Evolutionary conservation across 2,113 vertebrate species (phyloP).

Genomic region (Pardalotus punctatus): DNA sequence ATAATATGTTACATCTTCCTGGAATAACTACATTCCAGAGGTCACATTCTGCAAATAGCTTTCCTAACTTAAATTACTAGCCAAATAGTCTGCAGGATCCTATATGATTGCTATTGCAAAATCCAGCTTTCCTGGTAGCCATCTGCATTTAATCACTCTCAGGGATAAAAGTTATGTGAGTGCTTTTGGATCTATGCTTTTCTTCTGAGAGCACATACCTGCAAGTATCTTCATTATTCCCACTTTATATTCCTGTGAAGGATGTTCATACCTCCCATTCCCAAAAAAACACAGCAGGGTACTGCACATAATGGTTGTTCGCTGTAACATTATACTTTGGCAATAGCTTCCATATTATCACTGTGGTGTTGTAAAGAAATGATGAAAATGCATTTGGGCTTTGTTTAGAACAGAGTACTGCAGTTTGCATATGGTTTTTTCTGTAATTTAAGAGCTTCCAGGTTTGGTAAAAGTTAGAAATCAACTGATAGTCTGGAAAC

Average conservation of each 20-base stretch:
- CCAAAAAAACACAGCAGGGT: neutral
- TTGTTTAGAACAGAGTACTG: neutral
- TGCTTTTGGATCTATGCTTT: neutral
- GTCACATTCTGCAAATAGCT: conserved; percentile 58
- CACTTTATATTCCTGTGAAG: neutral
- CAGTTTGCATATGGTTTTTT: neutral
- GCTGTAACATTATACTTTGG: neutral
- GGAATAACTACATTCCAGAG: conserved; percentile 47
- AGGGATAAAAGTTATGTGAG: neutral
- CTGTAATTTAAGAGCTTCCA: neutral
- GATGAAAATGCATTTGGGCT: neutral
- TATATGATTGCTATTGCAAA: neutral
- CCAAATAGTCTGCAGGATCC: conserved; percentile 30
- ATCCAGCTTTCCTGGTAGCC: neutral
- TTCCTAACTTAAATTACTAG: conserved; percentile 52
- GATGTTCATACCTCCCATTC: neutral
- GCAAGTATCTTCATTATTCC: neutral
- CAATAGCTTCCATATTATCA: neutral
- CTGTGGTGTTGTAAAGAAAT: neutral
- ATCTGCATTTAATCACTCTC: conserved; percentile 53
- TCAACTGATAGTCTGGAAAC: neutral
- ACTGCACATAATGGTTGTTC: neutral
- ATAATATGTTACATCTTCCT: conserved; percentile 50
- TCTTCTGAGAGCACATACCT: neutral
- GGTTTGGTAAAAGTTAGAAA: neutral